These are phyloP conservation scores for Cerceris ruficornis DNA, from an alignment of 2,888 invertebrate species.

Conservation along the genomic window DNA sequence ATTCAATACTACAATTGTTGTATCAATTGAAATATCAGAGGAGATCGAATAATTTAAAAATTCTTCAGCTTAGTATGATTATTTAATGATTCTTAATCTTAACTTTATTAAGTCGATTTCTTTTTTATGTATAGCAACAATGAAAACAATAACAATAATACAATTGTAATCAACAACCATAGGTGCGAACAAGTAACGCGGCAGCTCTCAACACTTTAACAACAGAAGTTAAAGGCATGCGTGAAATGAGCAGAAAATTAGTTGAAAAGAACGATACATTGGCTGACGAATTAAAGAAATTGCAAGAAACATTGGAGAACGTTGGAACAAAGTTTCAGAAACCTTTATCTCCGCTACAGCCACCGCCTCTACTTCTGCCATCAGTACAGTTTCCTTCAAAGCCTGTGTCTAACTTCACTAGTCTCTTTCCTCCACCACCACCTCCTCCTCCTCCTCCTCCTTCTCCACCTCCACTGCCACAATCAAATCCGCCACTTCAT, in stretches of 20 bases:
- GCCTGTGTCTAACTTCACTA: too few species aligned
- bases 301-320: conserved; percentile 59
- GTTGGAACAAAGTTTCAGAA: conserved; percentile 35
- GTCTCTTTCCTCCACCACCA: conserved; percentile 42
- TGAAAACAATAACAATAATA: background rate
- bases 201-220: conserved; percentile 56
- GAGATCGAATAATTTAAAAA: too few species aligned
- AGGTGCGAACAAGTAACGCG: conserved; percentile 66
- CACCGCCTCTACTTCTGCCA: conserved; percentile 17
- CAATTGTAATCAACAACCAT: conserved; percentile 10
- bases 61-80: too few species aligned
- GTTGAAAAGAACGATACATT: conserved; percentile 63
- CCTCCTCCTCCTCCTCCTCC: conserved; percentile 57
- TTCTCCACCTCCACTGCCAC: conserved; percentile 33
- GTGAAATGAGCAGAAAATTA: conserved; percentile 60
- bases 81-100: background rate
- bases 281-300: conserved; percentile 62
- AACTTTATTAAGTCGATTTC: background rate
- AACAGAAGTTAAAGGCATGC: conserved; percentile 65
- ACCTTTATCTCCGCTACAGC: background rate
- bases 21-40: too few species aligned
- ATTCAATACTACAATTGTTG: background rate
- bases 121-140: too few species aligned
- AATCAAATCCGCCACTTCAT: conserved; percentile 28
- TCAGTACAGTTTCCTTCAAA: background rate